These are phyloP conservation scores for Butorides virescens DNA, from an alignment of 2,113 vertebrate genomes.

Conservation along the genomic window DNA sequence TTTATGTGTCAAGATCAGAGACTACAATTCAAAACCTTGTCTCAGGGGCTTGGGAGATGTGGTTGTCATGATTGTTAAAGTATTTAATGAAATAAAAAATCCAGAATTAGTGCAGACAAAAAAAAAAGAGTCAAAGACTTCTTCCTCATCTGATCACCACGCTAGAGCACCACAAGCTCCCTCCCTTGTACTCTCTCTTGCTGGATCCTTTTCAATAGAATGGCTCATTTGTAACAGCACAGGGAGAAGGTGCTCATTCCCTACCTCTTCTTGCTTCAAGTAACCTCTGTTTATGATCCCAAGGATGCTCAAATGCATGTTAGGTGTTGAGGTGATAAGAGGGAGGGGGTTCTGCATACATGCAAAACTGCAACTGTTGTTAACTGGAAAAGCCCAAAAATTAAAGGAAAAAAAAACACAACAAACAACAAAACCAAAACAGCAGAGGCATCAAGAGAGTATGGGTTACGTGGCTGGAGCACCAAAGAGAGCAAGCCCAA, in stretches of 20 bases:
- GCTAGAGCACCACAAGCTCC: not conserved
- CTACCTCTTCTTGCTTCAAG: not conserved
- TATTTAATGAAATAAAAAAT: not conserved
- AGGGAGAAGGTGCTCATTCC: not conserved
- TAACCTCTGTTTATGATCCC: not conserved
- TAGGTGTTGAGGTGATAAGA: not conserved
- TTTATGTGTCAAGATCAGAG: not conserved
- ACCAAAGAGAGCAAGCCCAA: not conserved
- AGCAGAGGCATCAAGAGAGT: not conserved
- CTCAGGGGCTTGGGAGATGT: not conserved
- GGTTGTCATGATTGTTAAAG: not conserved
- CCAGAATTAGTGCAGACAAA: not conserved
- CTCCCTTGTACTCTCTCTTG: not conserved
- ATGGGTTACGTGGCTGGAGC: not conserved
- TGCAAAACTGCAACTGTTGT: not conserved
- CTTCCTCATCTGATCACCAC: not conserved
- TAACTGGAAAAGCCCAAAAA: not conserved
- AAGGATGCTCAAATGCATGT: not conserved
- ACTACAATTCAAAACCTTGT: not conserved
- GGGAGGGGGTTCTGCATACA: not conserved
- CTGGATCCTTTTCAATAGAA: not conserved
- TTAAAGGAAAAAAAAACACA: not conserved
- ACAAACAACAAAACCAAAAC: not conserved
- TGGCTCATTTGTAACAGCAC: not conserved
- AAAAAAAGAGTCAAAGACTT: not conserved